Percentiles rank a stretch among this genome's conserved stretches.
phyloP scores from a whole-genome alignment of 2,113 vertebrate genomes.

The Prionailurus viverrinus region DNA sequence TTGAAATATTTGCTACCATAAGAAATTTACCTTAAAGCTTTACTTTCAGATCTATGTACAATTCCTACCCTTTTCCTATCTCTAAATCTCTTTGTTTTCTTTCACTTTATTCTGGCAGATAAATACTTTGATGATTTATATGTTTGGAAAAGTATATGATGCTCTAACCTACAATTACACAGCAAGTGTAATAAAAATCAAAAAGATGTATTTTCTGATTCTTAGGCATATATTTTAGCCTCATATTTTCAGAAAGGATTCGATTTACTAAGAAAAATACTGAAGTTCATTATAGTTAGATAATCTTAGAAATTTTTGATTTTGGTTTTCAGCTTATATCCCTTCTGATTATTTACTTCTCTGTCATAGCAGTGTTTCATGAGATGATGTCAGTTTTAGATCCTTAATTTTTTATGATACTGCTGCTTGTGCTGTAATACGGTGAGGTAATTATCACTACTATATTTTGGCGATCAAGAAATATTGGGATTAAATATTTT shows the following conservation, averaged over 20 bases:
- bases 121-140: slow-evolving; percentile 10
- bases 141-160: background rate
- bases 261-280: background rate
- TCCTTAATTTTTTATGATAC: background rate
- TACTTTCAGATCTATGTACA: background rate
- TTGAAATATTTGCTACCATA: background rate
- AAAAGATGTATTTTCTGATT: background rate
- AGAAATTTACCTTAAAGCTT: slow-evolving; percentile 21
- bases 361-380: background rate
- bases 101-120: background rate
- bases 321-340: background rate
- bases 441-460: background rate
- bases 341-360: background rate
- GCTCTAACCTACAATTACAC: background rate
- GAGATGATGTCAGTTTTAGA: background rate
- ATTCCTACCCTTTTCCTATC: background rate
- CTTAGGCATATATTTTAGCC: background rate
- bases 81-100: slow-evolving; percentile 20
- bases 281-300: background rate
- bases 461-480: background rate
- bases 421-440: background rate
- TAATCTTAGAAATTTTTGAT: background rate
- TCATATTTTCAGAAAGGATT: background rate
- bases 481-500: background rate
- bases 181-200: background rate